phyloP scores from a whole-genome alignment of 2,888 invertebrate genomes.

The Ormyrus nitidulus region DNA sequence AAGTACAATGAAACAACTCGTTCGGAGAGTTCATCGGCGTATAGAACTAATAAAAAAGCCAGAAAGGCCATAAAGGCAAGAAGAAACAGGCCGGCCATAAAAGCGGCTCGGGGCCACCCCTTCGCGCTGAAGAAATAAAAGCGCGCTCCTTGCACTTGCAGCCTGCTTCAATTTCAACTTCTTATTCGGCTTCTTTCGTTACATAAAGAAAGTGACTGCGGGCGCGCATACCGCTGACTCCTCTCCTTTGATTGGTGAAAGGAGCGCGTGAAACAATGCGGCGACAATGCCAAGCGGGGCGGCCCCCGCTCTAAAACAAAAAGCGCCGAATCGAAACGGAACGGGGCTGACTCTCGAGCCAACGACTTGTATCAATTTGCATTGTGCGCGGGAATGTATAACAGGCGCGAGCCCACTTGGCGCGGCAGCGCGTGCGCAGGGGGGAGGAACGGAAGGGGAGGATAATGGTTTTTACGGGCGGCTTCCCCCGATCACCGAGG shows the following conservation, averaged over 20 bases:
- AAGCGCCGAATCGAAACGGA: neutral
- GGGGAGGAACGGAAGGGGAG: neutral
- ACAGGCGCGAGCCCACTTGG: constrained; percentile 19
- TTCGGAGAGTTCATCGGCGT: constrained; percentile 9
- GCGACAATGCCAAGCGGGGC: neutral
- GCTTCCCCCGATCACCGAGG: constrained; percentile 1
- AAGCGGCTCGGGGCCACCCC: neutral
- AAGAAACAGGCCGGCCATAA: neutral
- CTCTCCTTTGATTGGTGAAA: neutral
- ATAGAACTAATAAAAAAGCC: constrained; percentile 28
- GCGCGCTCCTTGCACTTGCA: constrained; percentile 48
- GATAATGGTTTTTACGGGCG: constrained; percentile 27
- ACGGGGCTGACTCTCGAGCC: neutral
- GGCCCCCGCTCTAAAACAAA: constrained; percentile 20
- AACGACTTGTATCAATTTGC: constrained; percentile 50
- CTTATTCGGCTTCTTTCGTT: constrained; percentile 11
- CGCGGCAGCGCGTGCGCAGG: constrained; percentile 5
- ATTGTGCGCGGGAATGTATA: constrained; percentile 19
- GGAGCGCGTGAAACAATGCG: constrained; percentile 18
- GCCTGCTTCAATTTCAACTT: constrained; percentile 6
- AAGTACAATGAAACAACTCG: constrained; percentile 16
- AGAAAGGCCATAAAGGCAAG: constrained; percentile 33
- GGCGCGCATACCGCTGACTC: constrained; percentile 6
- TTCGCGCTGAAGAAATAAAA: constrained; percentile 27
- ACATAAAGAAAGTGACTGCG: neutral